A percentile compares a stretch with the other conserved stretches of the same genome.
Evolutionary conservation across 2,113 vertebrate species (phyloP).

Genomic region (Leptocoma aspasia): DNA sequence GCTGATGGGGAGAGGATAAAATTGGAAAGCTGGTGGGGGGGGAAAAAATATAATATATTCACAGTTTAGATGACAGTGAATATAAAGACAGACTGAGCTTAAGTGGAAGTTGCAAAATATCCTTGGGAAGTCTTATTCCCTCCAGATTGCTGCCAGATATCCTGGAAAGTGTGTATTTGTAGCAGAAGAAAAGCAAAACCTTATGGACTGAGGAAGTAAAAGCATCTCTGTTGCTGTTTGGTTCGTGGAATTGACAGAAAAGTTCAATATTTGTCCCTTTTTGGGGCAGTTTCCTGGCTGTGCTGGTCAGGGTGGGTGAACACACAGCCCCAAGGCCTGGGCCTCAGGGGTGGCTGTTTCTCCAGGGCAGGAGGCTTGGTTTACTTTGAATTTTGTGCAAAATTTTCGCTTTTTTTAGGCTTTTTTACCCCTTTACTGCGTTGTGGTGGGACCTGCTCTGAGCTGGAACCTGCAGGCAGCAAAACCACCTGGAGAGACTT

Average conservation of each 20-base stretch:
- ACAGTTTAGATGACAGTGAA: conserved; percentile 61
- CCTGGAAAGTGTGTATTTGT: not conserved
- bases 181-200: not conserved
- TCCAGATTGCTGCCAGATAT: conserved; percentile 38
- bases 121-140: conserved; percentile 26
- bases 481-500: not conserved
- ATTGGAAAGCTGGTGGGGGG: not conserved
- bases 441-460: not conserved
- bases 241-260: not conserved
- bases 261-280: not conserved
- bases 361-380: not conserved
- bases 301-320: not conserved
- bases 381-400: not conserved
- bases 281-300: not conserved
- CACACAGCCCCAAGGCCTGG: not conserved
- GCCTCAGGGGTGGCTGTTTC: rapidly evolving
- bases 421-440: rapidly evolving
- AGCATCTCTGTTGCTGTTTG: not conserved
- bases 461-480: not conserved
- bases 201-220: not conserved
- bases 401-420: not conserved
- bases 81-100: conserved; percentile 65
- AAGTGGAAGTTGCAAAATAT: conserved; percentile 59
- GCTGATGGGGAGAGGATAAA: conserved; percentile 27
- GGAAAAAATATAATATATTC: not conserved